Percentiles rank a stretch among this genome's conserved stretches.
phyloP scores from a whole-genome alignment of 2,888 invertebrate species.

The Drosophila paranaensis region DNA sequence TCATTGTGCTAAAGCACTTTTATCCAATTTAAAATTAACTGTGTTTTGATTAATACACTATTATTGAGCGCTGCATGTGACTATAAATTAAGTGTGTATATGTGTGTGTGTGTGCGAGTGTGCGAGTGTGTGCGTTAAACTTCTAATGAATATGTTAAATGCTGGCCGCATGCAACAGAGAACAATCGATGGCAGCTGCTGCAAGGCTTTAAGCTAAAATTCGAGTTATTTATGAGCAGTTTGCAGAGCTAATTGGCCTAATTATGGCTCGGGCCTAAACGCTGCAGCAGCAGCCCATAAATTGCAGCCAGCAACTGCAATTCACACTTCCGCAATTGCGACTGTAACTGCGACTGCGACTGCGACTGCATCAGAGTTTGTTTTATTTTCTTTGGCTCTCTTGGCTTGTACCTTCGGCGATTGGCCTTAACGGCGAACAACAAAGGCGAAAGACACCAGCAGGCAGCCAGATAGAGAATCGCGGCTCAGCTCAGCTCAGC shows the following conservation, averaged over 20 bases:
- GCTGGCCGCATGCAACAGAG: conserved; percentile 20
- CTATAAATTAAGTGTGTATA: conserved; percentile 45
- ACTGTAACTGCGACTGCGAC: not conserved
- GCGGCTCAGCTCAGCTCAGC: conserved; percentile 30
- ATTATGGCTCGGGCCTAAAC: conserved; percentile 60
- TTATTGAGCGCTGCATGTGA: conserved; percentile 72
- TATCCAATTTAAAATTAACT: conserved; percentile 75
- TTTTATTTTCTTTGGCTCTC: conserved; percentile 12
- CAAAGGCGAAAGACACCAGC: conserved; percentile 52
- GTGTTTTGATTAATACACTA: conserved; percentile 77
- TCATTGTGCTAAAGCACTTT: conserved; percentile 43
- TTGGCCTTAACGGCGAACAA: conserved; percentile 68
- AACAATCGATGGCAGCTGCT: conserved; percentile 36
- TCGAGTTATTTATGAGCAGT: conserved; percentile 72
- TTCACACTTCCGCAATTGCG: conserved; percentile 73
- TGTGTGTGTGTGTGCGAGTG: conserved; percentile 10
- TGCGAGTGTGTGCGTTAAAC: conserved; percentile 40
- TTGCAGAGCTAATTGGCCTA: conserved; percentile 72
- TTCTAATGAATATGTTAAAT: conserved; percentile 69
- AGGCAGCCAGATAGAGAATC: conserved; percentile 40
- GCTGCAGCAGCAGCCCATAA: conserved; percentile 45
- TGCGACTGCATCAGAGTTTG: conserved; percentile 11
- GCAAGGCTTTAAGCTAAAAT: conserved; percentile 53
- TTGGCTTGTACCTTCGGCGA: conserved; percentile 31
- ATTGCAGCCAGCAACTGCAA: conserved; percentile 50